phyloP scores from a whole-genome alignment of 2,888 invertebrate genomes.

The Caenorhabditis sinica region DNA sequence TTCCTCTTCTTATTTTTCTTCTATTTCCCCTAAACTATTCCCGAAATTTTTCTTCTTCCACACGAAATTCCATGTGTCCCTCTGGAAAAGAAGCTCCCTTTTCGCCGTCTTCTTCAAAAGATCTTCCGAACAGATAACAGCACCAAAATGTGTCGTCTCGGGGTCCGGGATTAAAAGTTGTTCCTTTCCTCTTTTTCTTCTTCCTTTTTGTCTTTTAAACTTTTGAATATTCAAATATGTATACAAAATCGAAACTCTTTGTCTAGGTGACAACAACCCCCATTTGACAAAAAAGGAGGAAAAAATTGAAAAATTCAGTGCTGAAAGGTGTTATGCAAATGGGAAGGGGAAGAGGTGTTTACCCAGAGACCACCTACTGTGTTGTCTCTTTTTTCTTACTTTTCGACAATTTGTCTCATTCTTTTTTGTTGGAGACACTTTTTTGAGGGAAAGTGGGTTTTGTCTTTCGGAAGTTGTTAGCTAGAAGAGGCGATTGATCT shows the following conservation, averaged over 20 bases:
- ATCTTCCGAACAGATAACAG: conserved; percentile 19
- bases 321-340: conserved; percentile 57
- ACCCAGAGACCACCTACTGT: conserved; percentile 44
- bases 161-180: conserved; percentile 53
- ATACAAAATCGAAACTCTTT: conserved; percentile 38
- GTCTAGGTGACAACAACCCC: conserved; percentile 5
- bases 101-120: conserved; percentile 32
- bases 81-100: conserved; percentile 30
- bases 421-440: conserved; percentile 35
- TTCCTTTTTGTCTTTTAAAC: neutral
- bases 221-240: conserved; percentile 34
- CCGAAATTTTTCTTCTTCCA: conserved; percentile 3
- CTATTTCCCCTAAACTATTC: conserved; percentile 16
- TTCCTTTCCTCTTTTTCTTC: conserved; percentile 19
- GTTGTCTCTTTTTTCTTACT: conserved; percentile 25
- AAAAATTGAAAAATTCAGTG: conserved; percentile 34
- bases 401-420: conserved; percentile 24
- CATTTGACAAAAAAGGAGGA: neutral
- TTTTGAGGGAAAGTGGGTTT: neutral
- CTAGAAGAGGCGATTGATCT: no score
- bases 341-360: conserved; percentile 22
- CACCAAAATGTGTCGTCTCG: neutral
- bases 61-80: conserved; percentile 7
- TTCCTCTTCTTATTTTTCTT: neutral
- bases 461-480: neutral